Base-by-base conservation (phyloP, 2,888 invertebrate genomes). In the Aphidius colemani region DNA sequence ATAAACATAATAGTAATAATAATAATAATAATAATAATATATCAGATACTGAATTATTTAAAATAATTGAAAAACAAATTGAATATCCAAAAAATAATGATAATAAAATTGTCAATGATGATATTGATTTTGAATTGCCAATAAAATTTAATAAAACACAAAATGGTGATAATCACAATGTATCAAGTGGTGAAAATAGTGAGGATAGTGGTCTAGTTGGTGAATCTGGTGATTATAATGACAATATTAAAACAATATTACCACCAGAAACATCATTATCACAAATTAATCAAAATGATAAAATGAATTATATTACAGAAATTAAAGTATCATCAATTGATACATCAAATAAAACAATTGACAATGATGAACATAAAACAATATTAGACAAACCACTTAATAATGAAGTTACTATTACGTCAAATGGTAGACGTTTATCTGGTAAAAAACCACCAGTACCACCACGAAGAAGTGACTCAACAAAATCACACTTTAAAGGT, bases 251-350 rank as follows among this genome's bases (percentile, higher is more conserved):
- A 9, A 83, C 84, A n/a, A 78, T 82, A 5, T 69, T 83, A 1
- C 82, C 84, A 2, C 82, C 74, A 7, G 82, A 83, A 0, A 82
- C 83, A 2, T 76, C 83, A 69, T 83, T 83, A 53, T 67, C 75
- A 44, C 71, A 73, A 6, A 5, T 5, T 0, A 65, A 65, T 13
- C 75, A 77, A 13, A 77, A 80, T 0, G 82, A 83, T 9, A 82
- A 82, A 45, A 79, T 85, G 73, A 88, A 89, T 40, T 90, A 90
- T 74, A 86, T 91, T 44, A 91, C 90, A 49, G 91, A 91, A 82
- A 91, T 91, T 64, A 89, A 90, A 81, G 90, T 91, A 0, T 82
- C 87, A 1, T 74, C 83, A 3, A 79, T 74, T 4, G 53, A 39
- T 7, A 51, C 10, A 18, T 8, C 51, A 11, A 30, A 53, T 7